Percentiles rank a stretch among this genome's conserved stretches.
These are phyloP conservation scores for Sprattus sprattus DNA, from an alignment of 2,113 vertebrate genomes.

Conservation along the genomic window DNA sequence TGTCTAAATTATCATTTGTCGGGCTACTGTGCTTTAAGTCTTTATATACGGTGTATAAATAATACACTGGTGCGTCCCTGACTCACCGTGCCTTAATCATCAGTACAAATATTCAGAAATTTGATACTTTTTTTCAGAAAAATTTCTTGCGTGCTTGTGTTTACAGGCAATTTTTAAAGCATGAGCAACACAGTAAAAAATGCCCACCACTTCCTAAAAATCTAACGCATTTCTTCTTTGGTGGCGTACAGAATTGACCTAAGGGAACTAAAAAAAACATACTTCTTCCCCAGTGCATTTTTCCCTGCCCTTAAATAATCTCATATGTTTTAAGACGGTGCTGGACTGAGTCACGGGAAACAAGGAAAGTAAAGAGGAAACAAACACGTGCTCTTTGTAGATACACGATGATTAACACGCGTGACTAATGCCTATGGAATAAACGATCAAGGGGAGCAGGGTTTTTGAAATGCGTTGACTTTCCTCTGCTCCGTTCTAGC, in stretches of 20 bases:
- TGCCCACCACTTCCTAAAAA: slow-evolving; percentile 25
- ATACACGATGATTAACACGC: slow-evolving; percentile 61
- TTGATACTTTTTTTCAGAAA: neutral
- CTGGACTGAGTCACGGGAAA: slow-evolving; percentile 59
- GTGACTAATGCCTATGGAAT: slow-evolving; percentile 69
- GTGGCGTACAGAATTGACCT: slow-evolving; percentile 41
- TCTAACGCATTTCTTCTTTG: slow-evolving; percentile 29
- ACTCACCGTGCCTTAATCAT: slow-evolving; percentile 60
- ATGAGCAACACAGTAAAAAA: neutral
- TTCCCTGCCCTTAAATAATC: slow-evolving; percentile 62
- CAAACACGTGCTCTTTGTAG: slow-evolving; percentile 50
- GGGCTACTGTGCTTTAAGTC: slow-evolving; percentile 1
- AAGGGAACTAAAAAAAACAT: slow-evolving; percentile 37
- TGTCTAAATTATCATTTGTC: neutral
- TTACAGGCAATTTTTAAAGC: neutral
- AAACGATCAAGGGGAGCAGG: slow-evolving; percentile 55
- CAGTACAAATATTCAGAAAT: neutral
- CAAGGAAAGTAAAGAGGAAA: slow-evolving; percentile 49
- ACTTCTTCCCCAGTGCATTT: slow-evolving; percentile 44
- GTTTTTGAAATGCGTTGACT: slow-evolving; percentile 41
- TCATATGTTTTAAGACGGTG: slow-evolving; percentile 51
- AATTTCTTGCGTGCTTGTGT: neutral
- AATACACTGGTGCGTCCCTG: slow-evolving; percentile 38
- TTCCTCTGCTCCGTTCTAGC: neutral
- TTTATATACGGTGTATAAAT: slow-evolving; percentile 50